phyloP scores from a whole-genome alignment of 2,113 vertebrate genomes.

The Caretta caretta region DNA sequence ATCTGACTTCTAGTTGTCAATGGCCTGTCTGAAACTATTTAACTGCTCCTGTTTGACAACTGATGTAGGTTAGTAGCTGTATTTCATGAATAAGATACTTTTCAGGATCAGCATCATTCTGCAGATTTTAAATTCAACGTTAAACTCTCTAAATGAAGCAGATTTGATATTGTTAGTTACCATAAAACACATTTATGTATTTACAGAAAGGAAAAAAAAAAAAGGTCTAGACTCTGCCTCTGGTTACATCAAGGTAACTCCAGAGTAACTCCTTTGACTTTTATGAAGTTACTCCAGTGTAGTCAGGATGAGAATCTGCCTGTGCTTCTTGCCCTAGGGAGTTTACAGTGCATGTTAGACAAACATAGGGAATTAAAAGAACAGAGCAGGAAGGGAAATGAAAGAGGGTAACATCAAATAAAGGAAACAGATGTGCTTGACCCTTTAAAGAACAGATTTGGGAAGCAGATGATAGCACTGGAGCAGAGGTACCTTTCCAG shows the following conservation, averaged over 20 bases:
- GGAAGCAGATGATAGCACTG: neutral
- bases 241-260: neutral
- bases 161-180: neutral
- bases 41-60: neutral
- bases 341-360: neutral
- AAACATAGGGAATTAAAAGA: conserved; percentile 10
- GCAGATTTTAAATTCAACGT: neutral
- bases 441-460: neutral
- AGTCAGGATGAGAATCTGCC: neutral
- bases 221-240: neutral
- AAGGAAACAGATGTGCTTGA: neutral
- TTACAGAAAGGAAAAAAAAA: conserved; percentile 15
- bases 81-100: neutral
- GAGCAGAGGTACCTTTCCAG: neutral
- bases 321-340: neutral
- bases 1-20: neutral
- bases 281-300: neutral
- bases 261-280: neutral
- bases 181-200: neutral
- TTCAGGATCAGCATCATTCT: neutral
- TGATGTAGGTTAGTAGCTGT: accelerated
- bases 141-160: conserved; percentile 21
- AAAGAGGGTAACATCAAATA: neutral
- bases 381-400: neutral
- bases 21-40: neutral